Evolutionary conservation across 2,888 invertebrate species (phyloP).

Genomic region (Polydrusus cervinus): DNA sequence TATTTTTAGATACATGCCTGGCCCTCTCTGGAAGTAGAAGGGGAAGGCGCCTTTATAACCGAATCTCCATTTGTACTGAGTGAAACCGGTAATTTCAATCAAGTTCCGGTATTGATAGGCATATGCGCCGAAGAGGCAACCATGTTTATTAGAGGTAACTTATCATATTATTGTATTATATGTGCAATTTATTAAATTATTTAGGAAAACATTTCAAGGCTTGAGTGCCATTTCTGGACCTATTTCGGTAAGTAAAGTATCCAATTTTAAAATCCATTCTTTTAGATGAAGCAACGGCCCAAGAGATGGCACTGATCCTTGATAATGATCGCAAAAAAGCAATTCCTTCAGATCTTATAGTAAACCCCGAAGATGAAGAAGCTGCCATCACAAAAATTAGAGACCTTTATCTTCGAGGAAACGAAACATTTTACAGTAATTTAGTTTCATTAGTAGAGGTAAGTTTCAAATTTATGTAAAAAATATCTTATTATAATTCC

Average conservation of each 20-base stretch:
- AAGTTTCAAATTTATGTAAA: neutral
- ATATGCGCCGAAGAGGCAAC: slow-evolving; percentile 9
- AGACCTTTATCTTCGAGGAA: slow-evolving; percentile 13
- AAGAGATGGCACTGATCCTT: too few species aligned
- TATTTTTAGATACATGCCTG: neutral
- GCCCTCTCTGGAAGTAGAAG: slow-evolving; percentile 17
- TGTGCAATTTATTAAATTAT: too few species aligned
- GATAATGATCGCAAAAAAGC: neutral
- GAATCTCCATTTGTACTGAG: slow-evolving; percentile 18
- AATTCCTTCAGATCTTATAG: slow-evolving; percentile 2
- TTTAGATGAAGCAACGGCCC: too few species aligned
- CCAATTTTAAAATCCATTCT: too few species aligned
- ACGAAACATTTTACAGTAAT: slow-evolving; percentile 40
- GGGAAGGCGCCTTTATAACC: slow-evolving; percentile 12
- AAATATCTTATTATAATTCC: too few species aligned
- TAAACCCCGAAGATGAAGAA: neutral
- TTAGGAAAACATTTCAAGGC: too few species aligned
- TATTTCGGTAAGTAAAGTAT: too few species aligned
- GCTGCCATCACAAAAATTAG: slow-evolving; percentile 10
- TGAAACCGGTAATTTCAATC: slow-evolving; percentile 7
- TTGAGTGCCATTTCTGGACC: too few species aligned
- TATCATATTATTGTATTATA: too few species aligned
- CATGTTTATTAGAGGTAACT: slow-evolving; percentile 10
- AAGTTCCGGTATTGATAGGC: slow-evolving; percentile 15
- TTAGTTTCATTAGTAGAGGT: slow-evolving; percentile 18